phyloP scores from a whole-genome alignment of 2,797 vertebrate species.

The Acrossocheilus wenchowensis region DNA sequence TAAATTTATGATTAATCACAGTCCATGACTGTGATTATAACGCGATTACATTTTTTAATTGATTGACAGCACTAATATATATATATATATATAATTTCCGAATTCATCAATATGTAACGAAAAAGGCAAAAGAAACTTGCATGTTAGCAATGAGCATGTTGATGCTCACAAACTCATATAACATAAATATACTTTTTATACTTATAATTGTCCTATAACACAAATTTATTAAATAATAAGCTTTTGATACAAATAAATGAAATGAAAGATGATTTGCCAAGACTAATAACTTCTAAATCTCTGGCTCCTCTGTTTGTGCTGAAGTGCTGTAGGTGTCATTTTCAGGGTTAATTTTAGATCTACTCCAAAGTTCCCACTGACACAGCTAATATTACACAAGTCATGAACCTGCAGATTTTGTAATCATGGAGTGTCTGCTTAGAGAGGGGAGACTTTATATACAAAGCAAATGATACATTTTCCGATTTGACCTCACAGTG shows the following conservation, averaged over 20 bases:
- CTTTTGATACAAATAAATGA: neutral
- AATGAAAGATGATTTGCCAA: neutral
- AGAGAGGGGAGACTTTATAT: neutral
- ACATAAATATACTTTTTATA: too few relatives aligned
- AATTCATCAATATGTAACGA: neutral
- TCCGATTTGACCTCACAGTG: neutral
- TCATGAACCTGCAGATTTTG: conserved; percentile 17
- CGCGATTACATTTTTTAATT: too few relatives aligned
- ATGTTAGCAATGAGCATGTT: too few relatives aligned
- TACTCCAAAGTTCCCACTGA: conserved; percentile 9
- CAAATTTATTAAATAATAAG: neutral
- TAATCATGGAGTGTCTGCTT: conserved; percentile 14
- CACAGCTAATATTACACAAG: conserved; percentile 15
- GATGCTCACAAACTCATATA: neutral
- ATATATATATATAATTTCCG: too few relatives aligned
- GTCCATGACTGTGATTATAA: too few relatives aligned
- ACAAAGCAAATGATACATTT: neutral
- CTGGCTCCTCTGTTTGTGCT: neutral
- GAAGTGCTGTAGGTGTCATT: conserved; percentile 4
- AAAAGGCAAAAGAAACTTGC: neutral
- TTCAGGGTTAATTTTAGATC: conserved; percentile 46
- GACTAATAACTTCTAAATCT: neutral
- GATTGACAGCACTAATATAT: too few relatives aligned
- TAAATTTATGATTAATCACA: too few relatives aligned
- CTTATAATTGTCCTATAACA: neutral